These are phyloP conservation scores for Linnaemya tessellans DNA, from an alignment of 2,888 invertebrate species.

Conservation along the genomic window DNA sequence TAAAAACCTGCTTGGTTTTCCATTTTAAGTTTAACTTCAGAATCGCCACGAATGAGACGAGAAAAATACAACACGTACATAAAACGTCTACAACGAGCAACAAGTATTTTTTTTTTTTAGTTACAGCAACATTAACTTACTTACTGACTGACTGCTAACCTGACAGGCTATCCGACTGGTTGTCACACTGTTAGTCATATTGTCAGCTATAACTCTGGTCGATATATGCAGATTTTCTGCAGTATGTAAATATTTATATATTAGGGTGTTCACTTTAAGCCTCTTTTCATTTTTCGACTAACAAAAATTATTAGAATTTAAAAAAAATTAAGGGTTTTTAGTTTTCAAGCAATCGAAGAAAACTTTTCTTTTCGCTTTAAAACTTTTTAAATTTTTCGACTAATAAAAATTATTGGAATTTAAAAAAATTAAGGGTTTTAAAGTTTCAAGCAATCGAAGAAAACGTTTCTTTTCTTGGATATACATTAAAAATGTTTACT, in stretches of 20 bases:
- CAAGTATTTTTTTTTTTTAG: conserved; percentile 57
- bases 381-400: no score
- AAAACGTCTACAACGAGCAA: conserved; percentile 69
- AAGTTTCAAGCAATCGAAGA: no score
- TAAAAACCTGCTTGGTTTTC: conserved; percentile 75
- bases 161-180: conserved; percentile 38
- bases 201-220: conserved; percentile 53
- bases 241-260: conserved; percentile 6
- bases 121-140: conserved; percentile 57
- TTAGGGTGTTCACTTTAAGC: no score
- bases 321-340: no score
- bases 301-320: no score
- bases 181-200: conserved; percentile 65
- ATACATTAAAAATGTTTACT: no score
- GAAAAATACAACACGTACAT: conserved; percentile 74
- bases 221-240: conserved; percentile 47
- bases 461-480: no score
- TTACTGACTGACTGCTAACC: conserved; percentile 38
- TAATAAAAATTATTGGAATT: no score
- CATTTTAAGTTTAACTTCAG: conserved; percentile 61
- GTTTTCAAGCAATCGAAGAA: no score
- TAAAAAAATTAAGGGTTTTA: no score
- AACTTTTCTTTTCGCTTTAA: no score
- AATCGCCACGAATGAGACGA: conserved; percentile 56
- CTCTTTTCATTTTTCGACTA: no score